Percentiles rank a stretch among this genome's conserved stretches.
phyloP scores from a whole-genome alignment of 1,140 invertebrate species.

The Drosophila melanogaster region DNA sequence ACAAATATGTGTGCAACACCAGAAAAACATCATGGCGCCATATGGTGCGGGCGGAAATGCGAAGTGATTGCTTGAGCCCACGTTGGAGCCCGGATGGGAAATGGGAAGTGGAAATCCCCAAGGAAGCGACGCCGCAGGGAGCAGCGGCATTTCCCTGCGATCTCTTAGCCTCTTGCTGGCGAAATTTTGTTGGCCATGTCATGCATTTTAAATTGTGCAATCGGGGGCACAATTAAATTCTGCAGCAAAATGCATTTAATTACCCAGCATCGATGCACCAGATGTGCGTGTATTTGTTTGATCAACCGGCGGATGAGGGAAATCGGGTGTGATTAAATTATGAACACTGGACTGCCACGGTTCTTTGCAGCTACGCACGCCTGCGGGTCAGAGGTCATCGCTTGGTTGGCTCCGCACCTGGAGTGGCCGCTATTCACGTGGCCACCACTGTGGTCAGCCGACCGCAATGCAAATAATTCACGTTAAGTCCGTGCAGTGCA shows the following conservation, averaged over 20 bases:
- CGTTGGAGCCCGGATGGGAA: slow-evolving; percentile 39
- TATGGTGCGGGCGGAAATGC: slow-evolving; percentile 10
- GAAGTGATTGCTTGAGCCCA: slow-evolving; percentile 44
- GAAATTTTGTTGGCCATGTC: slow-evolving; percentile 49
- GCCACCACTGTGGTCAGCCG: slow-evolving; percentile 29
- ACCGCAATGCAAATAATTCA: slow-evolving; percentile 76
- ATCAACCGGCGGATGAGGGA: background rate
- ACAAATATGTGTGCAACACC: slow-evolving; percentile 5
- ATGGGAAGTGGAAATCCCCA: slow-evolving; percentile 61
- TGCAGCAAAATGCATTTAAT: slow-evolving; percentile 56
- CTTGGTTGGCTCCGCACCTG: slow-evolving; percentile 44
- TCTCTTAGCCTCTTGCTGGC: slow-evolving; percentile 4
- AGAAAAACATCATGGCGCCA: slow-evolving; percentile 21
- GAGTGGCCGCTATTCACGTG: slow-evolving; percentile 26
- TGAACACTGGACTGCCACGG: slow-evolving; percentile 8
- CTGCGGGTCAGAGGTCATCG: slow-evolving; percentile 65
- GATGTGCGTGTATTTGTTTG: slow-evolving; percentile 39
- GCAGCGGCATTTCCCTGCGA: slow-evolving; percentile 9
- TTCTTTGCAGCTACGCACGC: slow-evolving; percentile 20
- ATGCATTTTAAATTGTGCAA: slow-evolving; percentile 57
- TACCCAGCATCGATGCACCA: slow-evolving; percentile 23
- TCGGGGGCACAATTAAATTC: slow-evolving; percentile 43
- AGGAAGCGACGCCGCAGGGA: slow-evolving; percentile 8
- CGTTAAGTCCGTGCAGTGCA: slow-evolving; percentile 62
- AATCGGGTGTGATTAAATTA: slow-evolving; percentile 56